phyloP scores from a whole-genome alignment of 2,797 vertebrate genomes.

The Acipenser ruthenus region DNA sequence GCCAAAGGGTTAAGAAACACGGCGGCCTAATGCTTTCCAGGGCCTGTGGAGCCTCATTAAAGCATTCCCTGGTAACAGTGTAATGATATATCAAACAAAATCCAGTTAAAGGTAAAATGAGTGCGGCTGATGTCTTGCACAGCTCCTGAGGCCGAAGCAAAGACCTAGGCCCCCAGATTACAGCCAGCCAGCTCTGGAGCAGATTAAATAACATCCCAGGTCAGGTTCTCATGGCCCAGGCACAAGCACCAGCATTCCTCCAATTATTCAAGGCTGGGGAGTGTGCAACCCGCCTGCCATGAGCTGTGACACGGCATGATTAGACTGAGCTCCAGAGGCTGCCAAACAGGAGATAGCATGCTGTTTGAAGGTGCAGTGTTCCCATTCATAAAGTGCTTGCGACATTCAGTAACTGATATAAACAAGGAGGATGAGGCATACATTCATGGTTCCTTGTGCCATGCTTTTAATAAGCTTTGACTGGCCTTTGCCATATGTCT shows the following conservation, averaged over 20 bases:
- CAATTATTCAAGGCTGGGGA: slow-evolving; percentile 61
- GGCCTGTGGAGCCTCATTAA: slow-evolving; percentile 43
- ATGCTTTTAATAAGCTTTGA: no score
- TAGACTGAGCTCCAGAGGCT: slow-evolving; percentile 55
- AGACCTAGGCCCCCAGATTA: slow-evolving; percentile 39
- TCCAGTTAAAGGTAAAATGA: slow-evolving; percentile 47
- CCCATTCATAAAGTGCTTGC: slow-evolving; percentile 3
- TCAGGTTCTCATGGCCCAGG: slow-evolving; percentile 67
- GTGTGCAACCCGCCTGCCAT: slow-evolving; percentile 58
- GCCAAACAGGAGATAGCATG: slow-evolving; percentile 46
- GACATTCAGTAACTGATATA: slow-evolving; percentile 5
- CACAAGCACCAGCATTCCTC: slow-evolving; percentile 66
- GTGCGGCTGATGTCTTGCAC: slow-evolving; percentile 46
- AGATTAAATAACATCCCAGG: slow-evolving; percentile 63
- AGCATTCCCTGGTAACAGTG: slow-evolving; percentile 43
- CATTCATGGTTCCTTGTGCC: neutral
- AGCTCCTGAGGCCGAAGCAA: slow-evolving; percentile 35
- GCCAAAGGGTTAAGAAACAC: slow-evolving; percentile 31
- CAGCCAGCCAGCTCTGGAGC: slow-evolving; percentile 43
- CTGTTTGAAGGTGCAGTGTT: slow-evolving; percentile 44
- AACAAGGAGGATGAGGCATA: neutral
- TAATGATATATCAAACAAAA: slow-evolving; percentile 47
- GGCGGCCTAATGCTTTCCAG: slow-evolving; percentile 46
- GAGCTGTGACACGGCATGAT: slow-evolving; percentile 55
- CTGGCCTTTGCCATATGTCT: no score